Conservation (phyloP, 2,888 invertebrate genomes). For the Pseudococcus longispinus region DNA sequence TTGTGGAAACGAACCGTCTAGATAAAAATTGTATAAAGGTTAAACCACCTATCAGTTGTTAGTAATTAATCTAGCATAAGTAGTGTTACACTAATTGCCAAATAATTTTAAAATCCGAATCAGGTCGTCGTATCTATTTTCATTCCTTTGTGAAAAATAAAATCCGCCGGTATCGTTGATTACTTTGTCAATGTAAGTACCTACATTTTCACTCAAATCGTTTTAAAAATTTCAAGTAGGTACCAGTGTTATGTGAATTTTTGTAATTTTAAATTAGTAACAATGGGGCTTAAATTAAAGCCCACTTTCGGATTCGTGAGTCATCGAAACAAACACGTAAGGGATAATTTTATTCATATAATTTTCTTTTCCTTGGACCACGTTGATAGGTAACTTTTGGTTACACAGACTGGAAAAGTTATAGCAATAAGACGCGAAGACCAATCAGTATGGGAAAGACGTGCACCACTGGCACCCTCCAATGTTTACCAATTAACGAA, state of each 20-base stretch:
- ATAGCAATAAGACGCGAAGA: slow-evolving; percentile 90
- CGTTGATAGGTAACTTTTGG: not conserved
- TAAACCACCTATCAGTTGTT: not conserved
- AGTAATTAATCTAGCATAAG: not conserved
- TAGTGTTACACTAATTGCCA: not conserved
- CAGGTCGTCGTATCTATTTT: not conserved
- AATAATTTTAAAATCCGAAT: not conserved
- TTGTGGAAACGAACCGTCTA: not conserved
- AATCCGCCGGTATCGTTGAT: not conserved
- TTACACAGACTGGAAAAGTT: slow-evolving; percentile 67
- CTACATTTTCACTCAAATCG: not conserved
- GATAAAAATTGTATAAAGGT: not conserved
- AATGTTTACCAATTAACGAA: slow-evolving; percentile 89
- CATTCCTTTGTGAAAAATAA: not conserved
- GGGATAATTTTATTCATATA: not conserved
- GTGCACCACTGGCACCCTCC: slow-evolving; percentile 91
- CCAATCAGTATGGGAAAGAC: slow-evolving; percentile 93
- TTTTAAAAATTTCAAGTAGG: not conserved
- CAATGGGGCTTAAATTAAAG: not conserved
- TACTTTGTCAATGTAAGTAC: not conserved
- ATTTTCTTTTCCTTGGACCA: not conserved
- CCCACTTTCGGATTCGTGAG: not conserved
- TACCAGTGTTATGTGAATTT: not conserved
- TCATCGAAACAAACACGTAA: slow-evolving; percentile 26
- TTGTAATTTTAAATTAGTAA: not conserved